Evolutionary conservation across 2,113 vertebrate species (phyloP).

Genomic region (Anolis sagrei): DNA sequence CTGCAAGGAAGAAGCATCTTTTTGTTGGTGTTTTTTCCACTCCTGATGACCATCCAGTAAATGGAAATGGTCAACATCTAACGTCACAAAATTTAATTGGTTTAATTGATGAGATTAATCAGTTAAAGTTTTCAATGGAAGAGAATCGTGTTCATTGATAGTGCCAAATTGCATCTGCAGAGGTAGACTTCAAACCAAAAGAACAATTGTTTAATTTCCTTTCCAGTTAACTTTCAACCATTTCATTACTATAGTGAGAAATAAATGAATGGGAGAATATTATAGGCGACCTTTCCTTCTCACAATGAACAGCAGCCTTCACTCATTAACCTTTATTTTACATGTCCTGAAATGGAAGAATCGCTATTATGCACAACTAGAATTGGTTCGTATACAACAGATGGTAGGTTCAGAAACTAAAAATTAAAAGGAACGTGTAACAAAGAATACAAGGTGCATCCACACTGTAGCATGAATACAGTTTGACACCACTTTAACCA

Average conservation of each 20-base stretch:
- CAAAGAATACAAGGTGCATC: too few species aligned
- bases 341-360: neutral
- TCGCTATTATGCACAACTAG: neutral
- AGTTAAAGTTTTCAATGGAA: neutral
- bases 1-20: slow-evolving; percentile 29
- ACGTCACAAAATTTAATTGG: neutral
- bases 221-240: too few species aligned
- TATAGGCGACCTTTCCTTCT: neutral
- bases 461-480: too few species aligned
- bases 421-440: too few species aligned
- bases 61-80: neutral
- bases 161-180: neutral
- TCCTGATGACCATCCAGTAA: neutral
- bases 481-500: too few species aligned
- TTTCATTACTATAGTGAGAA: neutral
- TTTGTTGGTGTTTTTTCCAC: neutral
- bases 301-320: neutral
- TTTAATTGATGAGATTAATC: neutral
- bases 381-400: neutral
- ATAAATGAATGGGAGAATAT: neutral
- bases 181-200: neutral
- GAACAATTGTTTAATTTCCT: neutral
- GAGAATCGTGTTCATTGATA: neutral
- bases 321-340: neutral
- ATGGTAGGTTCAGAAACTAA: neutral